phyloP scores from a whole-genome alignment of 2,888 invertebrate genomes.

The Julus scandinavius region DNA sequence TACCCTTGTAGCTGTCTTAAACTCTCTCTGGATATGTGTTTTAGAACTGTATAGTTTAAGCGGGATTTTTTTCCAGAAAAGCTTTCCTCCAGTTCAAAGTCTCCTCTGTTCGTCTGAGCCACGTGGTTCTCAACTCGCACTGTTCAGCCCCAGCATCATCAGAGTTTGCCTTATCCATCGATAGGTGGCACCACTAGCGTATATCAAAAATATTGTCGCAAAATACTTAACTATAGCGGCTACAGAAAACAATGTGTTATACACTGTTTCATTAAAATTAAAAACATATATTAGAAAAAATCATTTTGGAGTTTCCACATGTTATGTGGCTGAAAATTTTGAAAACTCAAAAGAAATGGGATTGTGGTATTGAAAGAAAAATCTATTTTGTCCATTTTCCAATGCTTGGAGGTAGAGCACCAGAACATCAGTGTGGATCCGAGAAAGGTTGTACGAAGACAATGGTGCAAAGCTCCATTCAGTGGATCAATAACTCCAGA shows the following conservation, averaged over 20 bases:
- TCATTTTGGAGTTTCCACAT: no score
- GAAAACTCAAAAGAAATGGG: neutral
- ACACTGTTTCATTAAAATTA: no score
- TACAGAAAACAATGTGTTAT: no score
- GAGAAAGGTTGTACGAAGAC: neutral
- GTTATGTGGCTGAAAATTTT: neutral
- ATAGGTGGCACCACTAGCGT: neutral
- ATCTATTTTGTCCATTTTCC: neutral
- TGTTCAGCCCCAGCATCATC: neutral
- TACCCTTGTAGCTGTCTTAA: no score
- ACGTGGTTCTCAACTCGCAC: no score
- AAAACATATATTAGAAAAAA: no score
- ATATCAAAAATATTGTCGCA: neutral
- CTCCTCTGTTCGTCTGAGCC: no score
- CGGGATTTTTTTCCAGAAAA: no score
- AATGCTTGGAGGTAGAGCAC: neutral
- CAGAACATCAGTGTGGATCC: neutral
- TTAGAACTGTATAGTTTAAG: no score
- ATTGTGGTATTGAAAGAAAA: neutral
- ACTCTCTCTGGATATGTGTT: no score
- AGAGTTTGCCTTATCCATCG: neutral
- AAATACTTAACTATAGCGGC: neutral
- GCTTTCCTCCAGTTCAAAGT: no score
- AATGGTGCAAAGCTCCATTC: slow-evolving; percentile 7
- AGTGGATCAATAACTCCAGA: slow-evolving; percentile 39